phyloP scores from a whole-genome alignment of 2,797 vertebrate genomes.

The Somateria mollissima region DNA sequence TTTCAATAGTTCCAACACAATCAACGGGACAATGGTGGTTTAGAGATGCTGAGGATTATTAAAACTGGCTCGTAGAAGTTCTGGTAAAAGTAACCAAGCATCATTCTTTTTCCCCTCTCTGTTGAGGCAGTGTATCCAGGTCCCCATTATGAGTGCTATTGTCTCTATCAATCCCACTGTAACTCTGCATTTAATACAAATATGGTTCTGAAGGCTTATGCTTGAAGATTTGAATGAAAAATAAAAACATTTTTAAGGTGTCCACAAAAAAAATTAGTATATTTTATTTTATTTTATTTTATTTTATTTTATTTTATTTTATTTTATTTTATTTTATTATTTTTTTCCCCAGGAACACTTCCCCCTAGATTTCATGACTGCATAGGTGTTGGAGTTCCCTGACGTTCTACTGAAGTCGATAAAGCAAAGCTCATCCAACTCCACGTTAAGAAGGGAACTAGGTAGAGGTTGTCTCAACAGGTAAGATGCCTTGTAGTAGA shows the following conservation, averaged over 20 bases:
- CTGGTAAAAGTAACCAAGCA: background rate
- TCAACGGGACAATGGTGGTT: background rate
- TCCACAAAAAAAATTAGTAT: background rate
- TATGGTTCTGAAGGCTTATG: background rate
- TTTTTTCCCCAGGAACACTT: background rate
- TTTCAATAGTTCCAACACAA: background rate
- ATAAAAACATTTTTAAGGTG: background rate
- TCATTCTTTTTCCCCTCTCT: background rate
- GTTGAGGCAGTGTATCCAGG: background rate
- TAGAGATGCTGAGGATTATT: background rate
- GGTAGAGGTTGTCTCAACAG: background rate
- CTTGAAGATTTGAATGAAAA: background rate
- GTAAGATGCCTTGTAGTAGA: background rate
- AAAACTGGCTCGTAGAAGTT: background rate
- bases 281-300: no score
- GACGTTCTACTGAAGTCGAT: background rate
- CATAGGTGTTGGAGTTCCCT: background rate
- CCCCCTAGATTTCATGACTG: background rate
- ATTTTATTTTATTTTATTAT: no score
- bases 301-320: no score
- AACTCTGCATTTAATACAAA: background rate
- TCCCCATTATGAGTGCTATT: background rate
- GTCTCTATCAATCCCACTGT: background rate
- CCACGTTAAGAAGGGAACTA: rapidly evolving
- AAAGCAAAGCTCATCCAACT: background rate